Base-by-base conservation (phyloP, 1,140 invertebrate genomes). In the Mycetomoellerius zeteki region DNA sequence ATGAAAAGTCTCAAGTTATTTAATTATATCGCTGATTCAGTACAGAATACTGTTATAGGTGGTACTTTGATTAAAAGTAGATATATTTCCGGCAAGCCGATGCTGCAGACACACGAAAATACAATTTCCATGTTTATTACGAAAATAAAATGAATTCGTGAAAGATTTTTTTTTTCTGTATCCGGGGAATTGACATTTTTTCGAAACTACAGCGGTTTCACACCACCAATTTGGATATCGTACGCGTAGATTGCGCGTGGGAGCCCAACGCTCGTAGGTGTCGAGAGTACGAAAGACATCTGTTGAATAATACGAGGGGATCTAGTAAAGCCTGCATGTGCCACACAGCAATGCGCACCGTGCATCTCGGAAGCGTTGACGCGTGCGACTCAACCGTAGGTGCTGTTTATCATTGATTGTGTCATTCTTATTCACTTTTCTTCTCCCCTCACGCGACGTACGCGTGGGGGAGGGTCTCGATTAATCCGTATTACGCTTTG, bases 341-440 rank as follows among this genome's bases (percentile, higher is more conserved):
- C 85, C 82, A 88, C 86, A 85, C 88, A 82, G 62, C 85, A 89
- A 86, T 87, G 85, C 88, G 87, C 86, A 86, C 89, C 88, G 91
- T 91, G 90, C 80, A 86, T 90, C 90, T 92, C 86, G 90, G 87
- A 90, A 92, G 89, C 90, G 90, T 91, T 91, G 87, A 89, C 90
- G 89, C 86, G 86, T 81, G 65, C 82, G 87, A 86, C 58, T 69
- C 88, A 86, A 77, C 86, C 85, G 86, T 90, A 90, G 88, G 85
- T 90, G 89, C 81, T 87, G 33, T 73, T 80, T 76, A 72, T 73
- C 71, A 71, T 86, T 64, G 85, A 89, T 37, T 86, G 19, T 62
- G 33, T 85, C 37, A 56, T n/a, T 64, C 37, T 76, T 80, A 54
- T 19, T 77, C 84, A 77, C 85, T 47, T 47, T 69, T 58, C 67